These are phyloP conservation scores for Psittacula cyanocephala DNA, from an alignment of 2,113 vertebrate species.

Conservation along the genomic window DNA sequence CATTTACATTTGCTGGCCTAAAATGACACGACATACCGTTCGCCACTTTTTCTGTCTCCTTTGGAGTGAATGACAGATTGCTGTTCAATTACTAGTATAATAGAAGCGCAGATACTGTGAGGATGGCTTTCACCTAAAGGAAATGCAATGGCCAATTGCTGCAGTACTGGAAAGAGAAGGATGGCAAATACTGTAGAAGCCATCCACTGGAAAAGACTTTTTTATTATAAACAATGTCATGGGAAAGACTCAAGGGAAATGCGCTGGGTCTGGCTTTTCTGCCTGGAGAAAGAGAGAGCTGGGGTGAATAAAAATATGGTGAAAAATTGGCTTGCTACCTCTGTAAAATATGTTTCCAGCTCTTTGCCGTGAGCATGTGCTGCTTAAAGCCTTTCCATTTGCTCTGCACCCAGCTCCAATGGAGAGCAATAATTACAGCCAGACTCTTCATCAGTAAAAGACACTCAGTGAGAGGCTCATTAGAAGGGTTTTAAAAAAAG, in stretches of 20 bases:
- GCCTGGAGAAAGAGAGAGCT: not conserved
- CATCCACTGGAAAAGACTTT: conserved; percentile 10
- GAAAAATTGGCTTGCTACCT: not conserved
- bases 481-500: not conserved
- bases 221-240: conserved; percentile 35
- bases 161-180: not conserved
- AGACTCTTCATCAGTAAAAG: conserved; percentile 37
- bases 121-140: conserved; percentile 30
- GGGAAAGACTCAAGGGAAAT: not conserved
- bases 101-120: not conserved
- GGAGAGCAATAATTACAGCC: conserved; percentile 20
- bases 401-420: not conserved
- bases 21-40: not conserved
- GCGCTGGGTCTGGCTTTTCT: not conserved
- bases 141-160: not conserved
- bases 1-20: conserved; percentile 60
- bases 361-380: not conserved
- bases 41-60: conserved; percentile 1
- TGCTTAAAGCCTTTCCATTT: conserved; percentile 27
- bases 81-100: conserved; percentile 37
- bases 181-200: not conserved
- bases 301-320: not conserved
- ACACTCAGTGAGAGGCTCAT: not conserved
- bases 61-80: conserved; percentile 41
- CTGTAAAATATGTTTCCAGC: not conserved